Base-by-base conservation (phyloP, 2,888 invertebrate species). In the Chrysolina americana region DNA sequence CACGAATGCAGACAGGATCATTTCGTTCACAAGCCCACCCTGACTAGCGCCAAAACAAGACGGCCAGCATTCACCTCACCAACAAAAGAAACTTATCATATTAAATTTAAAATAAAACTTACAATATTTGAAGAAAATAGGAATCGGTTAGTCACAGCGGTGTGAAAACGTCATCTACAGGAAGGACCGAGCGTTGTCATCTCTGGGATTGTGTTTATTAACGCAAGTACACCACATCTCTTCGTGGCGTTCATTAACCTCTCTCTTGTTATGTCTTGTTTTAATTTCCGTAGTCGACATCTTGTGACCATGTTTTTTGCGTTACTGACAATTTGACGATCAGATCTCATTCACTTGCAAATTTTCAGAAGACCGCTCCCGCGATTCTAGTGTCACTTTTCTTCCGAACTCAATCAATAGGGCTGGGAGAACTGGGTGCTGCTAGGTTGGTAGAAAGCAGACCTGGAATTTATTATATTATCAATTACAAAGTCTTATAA, bases 401-500 rank as follows among this genome's bases (percentile, higher is more conserved):
- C 80, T 79, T 73, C 79, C 73, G 76, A 80, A 82, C 79, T 84
- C 79, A 83, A 89, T 93, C 93, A 93, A 90, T 93, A 93, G 78
- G 91, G 91, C 89, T 93, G 93, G 85, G 91, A 90, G 89, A 92
- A 91, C 83, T 90, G 90, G 89, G 92, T 90, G 89, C 53, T 90
- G 89, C 53, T 90, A 63, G 90, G 88, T 89, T 92, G 91, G 89
- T 92, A 89, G 86, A 87, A 88, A 71, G 84, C 90, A 85, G 87
- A 90, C 86, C 93, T 87, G 70, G n/a, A 80, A 71, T 28, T 36
- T 8, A 36, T 36, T 8, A 36, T 36, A 36, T 36, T 36, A 36
- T 36, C 36, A 36, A 36, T 36, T 36, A 36, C 36, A 36, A 8
- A 36, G 36, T 28, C 28, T 5, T 5, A 2, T 5, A 28, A n/a